Evolutionary conservation across 2,888 invertebrate species (phyloP), one percentile per base, ranked within the genome.

Genomic region (Listrodromus nycthemerus): DNA sequence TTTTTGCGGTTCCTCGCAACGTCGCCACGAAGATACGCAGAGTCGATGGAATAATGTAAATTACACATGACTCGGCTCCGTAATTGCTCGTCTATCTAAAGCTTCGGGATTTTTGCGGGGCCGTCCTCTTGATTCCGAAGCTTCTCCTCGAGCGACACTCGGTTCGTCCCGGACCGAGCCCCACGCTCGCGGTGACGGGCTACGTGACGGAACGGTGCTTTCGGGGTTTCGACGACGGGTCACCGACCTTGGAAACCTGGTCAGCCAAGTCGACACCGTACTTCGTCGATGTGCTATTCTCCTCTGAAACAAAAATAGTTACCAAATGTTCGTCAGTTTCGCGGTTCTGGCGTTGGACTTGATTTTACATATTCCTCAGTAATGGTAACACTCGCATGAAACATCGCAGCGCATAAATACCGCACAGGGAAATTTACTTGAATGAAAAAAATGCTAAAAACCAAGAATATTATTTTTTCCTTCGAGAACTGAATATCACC

Each of bases 191-290:
- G 30, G 63, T 65, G 80, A 81, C 83, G 84, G 87, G 89, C 89
- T 89, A 90, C 87, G 91, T 89, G 83, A 89, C 84, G 45, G 90
- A 88, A 78, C 87, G 91, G 88, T 88, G 90, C 82, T 88, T 89
- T 69, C 89, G 90, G 52, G 88, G 88, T 78, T 89, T 88, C 65
- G 87, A 76, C 76, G 82, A 70, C 50, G 83, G 80, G 75, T 87
- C 87, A 37, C 88, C 88, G 85, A 88, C 85, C 84, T 89, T 90
- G 65, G 88, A 87, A 55, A 90, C 86, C 65, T 90, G 90, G 81
- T 91, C 92, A 74, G 91, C 91, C 82, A 92, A 84, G 85, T 92
- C 92, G 67, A 92, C 89, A 75, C 90, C 92, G 85, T 91, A 91
- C 85, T 90, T 90, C 85, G 90, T 90, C 80, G 91, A 91, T 55